These are phyloP conservation scores for Forficula auricularia DNA, from an alignment of 1,140 invertebrate species.

Conservation along the genomic window DNA sequence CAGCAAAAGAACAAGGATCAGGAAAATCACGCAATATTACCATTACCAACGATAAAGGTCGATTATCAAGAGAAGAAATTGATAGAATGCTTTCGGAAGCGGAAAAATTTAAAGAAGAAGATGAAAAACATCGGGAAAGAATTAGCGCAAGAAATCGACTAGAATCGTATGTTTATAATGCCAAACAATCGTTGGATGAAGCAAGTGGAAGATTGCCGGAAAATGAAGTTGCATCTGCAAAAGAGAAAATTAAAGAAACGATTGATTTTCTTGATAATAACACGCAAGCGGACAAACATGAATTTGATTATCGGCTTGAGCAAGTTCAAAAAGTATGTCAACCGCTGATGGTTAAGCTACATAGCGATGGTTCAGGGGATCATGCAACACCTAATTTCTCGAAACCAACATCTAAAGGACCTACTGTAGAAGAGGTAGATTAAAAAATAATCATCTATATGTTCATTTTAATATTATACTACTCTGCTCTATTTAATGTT, in stretches of 20 bases:
- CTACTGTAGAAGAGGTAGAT: conserved; percentile 44
- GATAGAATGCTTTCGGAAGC: conserved; percentile 49
- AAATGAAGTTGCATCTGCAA: conserved; percentile 23
- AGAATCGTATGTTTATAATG: conserved; percentile 51
- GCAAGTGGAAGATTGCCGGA: too few relatives aligned
- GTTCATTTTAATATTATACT: too few relatives aligned
- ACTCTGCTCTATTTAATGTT: too few relatives aligned
- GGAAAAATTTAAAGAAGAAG: conserved; percentile 46
- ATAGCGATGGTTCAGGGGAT: conserved; percentile 38
- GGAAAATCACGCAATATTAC: conserved; percentile 33
- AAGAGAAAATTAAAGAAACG: too few relatives aligned
- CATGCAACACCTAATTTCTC: too few relatives aligned
- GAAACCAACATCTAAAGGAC: conserved; percentile 22
- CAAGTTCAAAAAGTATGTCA: conserved; percentile 47
- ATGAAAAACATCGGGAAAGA: conserved; percentile 42
- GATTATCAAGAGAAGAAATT: conserved; percentile 35
- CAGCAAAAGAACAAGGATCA: conserved; percentile 33
- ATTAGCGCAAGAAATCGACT: conserved; percentile 49
- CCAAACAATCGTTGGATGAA: too few relatives aligned
- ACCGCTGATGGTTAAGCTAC: conserved; percentile 59
- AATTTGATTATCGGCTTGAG: conserved; percentile 56
- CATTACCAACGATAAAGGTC: conserved; percentile 38
- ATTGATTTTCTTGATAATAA: conserved; percentile 47
- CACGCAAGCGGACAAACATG: conserved; percentile 53
- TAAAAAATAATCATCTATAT: too few relatives aligned